Evolutionary conservation across 2,113 vertebrate genomes (phyloP).

Genomic region (Phalacrocorax aristotelis): DNA sequence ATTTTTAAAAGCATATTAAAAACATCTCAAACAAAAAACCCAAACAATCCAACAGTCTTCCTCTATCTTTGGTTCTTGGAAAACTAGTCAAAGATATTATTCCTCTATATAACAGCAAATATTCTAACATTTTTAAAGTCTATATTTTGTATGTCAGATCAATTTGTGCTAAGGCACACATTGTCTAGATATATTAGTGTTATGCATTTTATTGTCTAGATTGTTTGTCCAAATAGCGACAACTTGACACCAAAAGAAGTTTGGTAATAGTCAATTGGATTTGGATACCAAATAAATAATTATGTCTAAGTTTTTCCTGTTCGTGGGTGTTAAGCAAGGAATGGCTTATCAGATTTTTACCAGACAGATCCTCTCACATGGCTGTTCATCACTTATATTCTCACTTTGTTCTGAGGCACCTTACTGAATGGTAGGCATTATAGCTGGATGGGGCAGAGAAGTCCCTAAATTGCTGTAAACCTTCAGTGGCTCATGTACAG

Average conservation of each 20-base stretch:
- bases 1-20: neutral
- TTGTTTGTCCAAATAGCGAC: neutral
- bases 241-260: neutral
- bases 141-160: neutral
- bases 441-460: neutral
- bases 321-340: neutral
- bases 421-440: neutral
- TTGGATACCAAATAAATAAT: neutral
- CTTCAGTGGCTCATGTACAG: neutral
- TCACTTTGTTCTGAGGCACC: neutral
- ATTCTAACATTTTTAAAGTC: neutral
- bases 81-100: neutral
- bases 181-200: neutral
- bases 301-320: neutral
- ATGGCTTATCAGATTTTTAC: neutral
- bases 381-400: neutral
- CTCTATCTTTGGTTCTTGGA: fast-evolving
- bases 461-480: neutral
- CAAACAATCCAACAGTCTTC: neutral
- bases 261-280: neutral
- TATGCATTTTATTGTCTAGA: neutral
- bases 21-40: neutral
- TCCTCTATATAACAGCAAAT: neutral
- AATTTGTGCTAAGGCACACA: neutral
- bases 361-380: fast-evolving